Base-by-base conservation (phyloP, 2,797 vertebrate species). In the Rhabdomys pumilio region DNA sequence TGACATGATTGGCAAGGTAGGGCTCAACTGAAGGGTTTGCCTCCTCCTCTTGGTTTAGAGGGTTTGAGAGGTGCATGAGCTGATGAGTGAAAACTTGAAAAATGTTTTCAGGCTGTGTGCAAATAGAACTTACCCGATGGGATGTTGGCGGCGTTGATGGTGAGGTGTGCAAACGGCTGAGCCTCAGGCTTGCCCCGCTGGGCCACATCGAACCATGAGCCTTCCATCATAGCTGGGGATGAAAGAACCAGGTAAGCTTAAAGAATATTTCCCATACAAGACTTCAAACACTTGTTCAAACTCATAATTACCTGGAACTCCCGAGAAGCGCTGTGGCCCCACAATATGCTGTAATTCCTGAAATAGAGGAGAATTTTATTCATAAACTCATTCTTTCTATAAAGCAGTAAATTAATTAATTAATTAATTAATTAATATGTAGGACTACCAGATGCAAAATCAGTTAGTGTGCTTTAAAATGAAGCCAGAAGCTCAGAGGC, bases 111-210 rank as follows among this genome's bases (percentile, higher is more conserved):
- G 47, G 67, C 73, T 77, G 44, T 53, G 73, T 96, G 77, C 57
- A 97, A 96, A 85, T 0, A 17, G 1, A 98, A 97, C 98, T 98
- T 97, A 99, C 98, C 98, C 76, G 98, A 98, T 53, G 98, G 98
- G 96, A 98, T 98, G 94, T 98, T 98, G 55, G 98, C 98, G 97
- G 98, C 98, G 77, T 99, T 98, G 92, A 99, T 98, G 87, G 99
- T 99, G 82, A 99, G 99, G 96, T 99, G 99, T 63, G 99, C 99
- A 96, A 99, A 98, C 3, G 99, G 98, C 10, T 98, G 98, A 55
- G 97, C 97, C 81, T 98, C 98, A 34, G 96, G 97, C 95, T 98
- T 99, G 93, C 12, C 96, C 95, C 96, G 98, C 94, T 55, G 98
- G 92, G 98, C 93, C 41, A 98, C 69, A 47, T 98, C 98, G 83